These are phyloP conservation scores for Acyrthosiphon pisum DNA, from an alignment of 1,140 invertebrate genomes.

Conservation along the genomic window DNA sequence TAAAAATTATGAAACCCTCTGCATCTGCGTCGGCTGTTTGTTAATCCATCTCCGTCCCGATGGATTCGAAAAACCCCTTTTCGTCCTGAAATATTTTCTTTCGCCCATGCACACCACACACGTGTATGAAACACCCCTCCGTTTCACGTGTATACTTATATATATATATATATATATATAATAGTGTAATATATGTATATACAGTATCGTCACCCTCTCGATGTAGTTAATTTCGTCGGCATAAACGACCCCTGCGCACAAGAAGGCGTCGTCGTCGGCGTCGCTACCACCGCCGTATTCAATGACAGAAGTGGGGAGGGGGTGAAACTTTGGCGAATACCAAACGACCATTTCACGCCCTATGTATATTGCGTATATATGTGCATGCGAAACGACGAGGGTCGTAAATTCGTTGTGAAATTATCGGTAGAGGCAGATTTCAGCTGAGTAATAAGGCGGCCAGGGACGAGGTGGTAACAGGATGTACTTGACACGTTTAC, in stretches of 20 bases:
- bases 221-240: slow-evolving; percentile 20
- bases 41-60: slow-evolving; percentile 42
- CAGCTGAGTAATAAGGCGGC: not conserved
- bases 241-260: not conserved
- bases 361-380: not conserved
- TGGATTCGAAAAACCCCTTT: slow-evolving; percentile 14
- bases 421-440: not conserved
- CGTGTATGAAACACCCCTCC: slow-evolving; percentile 27
- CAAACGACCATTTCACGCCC: not conserved
- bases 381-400: not conserved
- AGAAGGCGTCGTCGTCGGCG: not conserved
- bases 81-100: slow-evolving; percentile 1
- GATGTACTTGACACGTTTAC: slow-evolving; percentile 47
- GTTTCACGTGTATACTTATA: not conserved
- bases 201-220: not conserved
- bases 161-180: not conserved
- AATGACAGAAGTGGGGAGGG: not conserved
- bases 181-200: not conserved
- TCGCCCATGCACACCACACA: not conserved
- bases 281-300: not conserved
- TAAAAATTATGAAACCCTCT: slow-evolving; percentile 36
- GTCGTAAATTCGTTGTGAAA: slow-evolving; percentile 42
- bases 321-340: not conserved
- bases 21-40: not conserved
- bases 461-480: slow-evolving; percentile 16